phyloP scores from a whole-genome alignment of 2,113 vertebrate genomes.

The Cryptoleucopteryx plumbea region DNA sequence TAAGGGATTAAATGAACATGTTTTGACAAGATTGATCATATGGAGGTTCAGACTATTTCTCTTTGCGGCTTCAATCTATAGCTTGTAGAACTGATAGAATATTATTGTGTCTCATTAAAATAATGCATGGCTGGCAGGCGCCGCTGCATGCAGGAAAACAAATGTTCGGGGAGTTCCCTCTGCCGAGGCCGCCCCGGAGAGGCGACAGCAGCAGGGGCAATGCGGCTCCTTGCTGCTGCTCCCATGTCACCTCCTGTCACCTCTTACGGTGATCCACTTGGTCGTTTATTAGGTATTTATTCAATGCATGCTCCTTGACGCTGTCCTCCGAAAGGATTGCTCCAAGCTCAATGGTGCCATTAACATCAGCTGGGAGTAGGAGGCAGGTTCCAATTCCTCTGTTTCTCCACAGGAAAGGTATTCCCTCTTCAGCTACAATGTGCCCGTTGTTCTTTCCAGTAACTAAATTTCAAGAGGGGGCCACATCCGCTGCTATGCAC shows the following conservation, averaged over 20 bases:
- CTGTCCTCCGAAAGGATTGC: rapidly evolving
- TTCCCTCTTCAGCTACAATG: rapidly evolving
- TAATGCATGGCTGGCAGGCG: not conserved
- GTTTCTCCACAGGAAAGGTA: not conserved
- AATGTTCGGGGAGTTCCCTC: not conserved
- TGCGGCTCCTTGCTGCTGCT: not conserved
- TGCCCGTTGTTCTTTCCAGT: rapidly evolving
- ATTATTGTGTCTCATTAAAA: conserved; percentile 23
- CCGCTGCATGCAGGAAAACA: not conserved
- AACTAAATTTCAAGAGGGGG: no score
- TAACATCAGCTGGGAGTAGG: not conserved
- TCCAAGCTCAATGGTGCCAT: rapidly evolving
- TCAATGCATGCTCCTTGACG: rapidly evolving
- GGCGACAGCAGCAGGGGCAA: rapidly evolving
- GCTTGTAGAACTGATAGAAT: not conserved
- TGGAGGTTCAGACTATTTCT: not conserved
- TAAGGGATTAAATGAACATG: conserved; percentile 36
- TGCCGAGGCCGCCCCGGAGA: rapidly evolving
- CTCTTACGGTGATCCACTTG: rapidly evolving
- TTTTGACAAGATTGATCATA: conserved; percentile 62
- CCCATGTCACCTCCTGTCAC: rapidly evolving
- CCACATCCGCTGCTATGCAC: rapidly evolving
- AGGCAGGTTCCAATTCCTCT: not conserved
- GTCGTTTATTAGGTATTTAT: rapidly evolving
- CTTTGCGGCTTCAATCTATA: conserved; percentile 21